Conservation (phyloP, 2,113 vertebrate genomes). For the Leucopternis melanops region DNA sequence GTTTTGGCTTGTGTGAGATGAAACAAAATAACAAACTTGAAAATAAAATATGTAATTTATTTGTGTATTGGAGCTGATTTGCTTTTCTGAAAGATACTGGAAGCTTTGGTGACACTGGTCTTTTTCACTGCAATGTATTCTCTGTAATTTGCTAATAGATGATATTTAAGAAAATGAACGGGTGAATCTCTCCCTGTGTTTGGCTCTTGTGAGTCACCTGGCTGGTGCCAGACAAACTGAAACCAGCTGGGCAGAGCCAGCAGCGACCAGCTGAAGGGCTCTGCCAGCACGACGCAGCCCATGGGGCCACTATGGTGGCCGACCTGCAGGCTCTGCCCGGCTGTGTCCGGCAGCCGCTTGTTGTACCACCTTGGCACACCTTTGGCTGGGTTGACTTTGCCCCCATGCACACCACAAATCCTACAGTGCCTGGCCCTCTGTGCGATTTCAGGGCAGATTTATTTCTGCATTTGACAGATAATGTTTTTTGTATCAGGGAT, state of each 20-base stretch:
- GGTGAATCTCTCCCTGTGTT: background rate
- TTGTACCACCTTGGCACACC: background rate
- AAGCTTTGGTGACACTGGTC: background rate
- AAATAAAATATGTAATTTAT: background rate
- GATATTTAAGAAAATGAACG: background rate
- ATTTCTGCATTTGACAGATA: background rate
- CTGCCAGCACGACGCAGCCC: rapidly evolving
- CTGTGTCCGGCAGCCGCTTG: rapidly evolving
- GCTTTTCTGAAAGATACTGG: background rate
- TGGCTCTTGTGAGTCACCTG: background rate
- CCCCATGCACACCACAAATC: background rate
- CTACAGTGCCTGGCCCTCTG: rapidly evolving
- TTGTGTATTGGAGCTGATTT: background rate
- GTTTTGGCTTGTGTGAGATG: background rate
- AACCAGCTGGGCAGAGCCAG: rapidly evolving
- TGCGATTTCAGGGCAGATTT: background rate
- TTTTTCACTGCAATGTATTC: background rate
- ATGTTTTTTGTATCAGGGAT: background rate
- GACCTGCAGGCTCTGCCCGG: rapidly evolving
- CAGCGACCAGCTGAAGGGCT: background rate
- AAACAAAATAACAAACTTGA: background rate
- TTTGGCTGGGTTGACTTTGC: background rate
- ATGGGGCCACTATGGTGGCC: rapidly evolving
- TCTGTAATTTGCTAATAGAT: background rate
- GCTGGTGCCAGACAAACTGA: background rate